Evolutionary conservation across 2,113 vertebrate species (phyloP).

Genomic region (Megaleporinus macrocephalus): DNA sequence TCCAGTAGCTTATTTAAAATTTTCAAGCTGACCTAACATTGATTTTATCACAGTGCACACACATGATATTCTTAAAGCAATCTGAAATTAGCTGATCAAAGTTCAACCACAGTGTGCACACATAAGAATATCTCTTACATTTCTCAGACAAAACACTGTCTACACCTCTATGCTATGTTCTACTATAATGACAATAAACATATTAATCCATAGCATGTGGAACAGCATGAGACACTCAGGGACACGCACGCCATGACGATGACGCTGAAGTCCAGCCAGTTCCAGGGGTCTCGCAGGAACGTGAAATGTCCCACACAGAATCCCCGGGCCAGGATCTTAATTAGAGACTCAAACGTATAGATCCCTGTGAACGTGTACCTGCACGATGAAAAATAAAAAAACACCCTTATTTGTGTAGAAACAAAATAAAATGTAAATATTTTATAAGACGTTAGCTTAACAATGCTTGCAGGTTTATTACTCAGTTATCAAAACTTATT

Average conservation of each 20-base stretch:
- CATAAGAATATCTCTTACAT: neutral
- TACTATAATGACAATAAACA: neutral
- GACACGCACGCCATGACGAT: slow-evolving; percentile 98
- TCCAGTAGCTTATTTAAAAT: no score
- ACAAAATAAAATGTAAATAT: neutral
- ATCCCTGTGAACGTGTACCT: slow-evolving; percentile 99
- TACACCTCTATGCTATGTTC: neutral
- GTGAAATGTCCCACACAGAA: slow-evolving; percentile 98
- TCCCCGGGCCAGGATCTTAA: slow-evolving; percentile 97
- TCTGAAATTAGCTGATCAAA: neutral
- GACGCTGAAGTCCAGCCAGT: slow-evolving; percentile 99
- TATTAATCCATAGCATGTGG: neutral
- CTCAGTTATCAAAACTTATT: neutral
- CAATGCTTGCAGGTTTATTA: neutral
- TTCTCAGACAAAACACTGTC: neutral
- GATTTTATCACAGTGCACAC: neutral
- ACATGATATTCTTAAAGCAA: slow-evolving; percentile 1
- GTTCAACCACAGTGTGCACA: neutral
- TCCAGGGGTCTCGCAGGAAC: slow-evolving; percentile 97
- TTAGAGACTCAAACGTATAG: slow-evolving; percentile 97
- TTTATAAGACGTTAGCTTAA: neutral
- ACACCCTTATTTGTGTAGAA: neutral
- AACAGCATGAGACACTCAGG: neutral
- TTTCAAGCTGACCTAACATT: no score
- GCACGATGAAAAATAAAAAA: slow-evolving; percentile 57